Conservation (phyloP, 2,888 invertebrate species). For the Zonitis immaculata region DNA sequence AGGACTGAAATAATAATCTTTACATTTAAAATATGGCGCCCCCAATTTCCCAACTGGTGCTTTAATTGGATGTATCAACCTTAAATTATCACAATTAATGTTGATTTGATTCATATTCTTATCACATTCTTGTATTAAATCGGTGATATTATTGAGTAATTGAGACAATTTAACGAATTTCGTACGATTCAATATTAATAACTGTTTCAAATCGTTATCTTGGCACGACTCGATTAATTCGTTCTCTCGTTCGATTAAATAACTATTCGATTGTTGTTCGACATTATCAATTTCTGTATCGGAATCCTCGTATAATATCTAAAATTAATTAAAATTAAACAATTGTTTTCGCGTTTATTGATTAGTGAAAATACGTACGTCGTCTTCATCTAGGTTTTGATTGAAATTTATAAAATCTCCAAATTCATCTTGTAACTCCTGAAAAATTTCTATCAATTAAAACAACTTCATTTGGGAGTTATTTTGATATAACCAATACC, state of each 20-base stretch:
- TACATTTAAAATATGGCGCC: conserved; percentile 66
- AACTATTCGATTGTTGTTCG: background rate
- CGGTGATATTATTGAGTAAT: conserved; percentile 30
- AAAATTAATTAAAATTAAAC: background rate
- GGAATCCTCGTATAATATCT: conserved; percentile 5
- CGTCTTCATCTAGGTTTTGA: background rate
- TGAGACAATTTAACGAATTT: conserved; percentile 31
- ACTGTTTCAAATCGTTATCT: conserved; percentile 28
- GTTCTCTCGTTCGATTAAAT: conserved; percentile 29
- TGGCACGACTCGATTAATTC: conserved; percentile 29
- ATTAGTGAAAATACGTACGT: background rate
- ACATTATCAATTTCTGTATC: conserved; percentile 4
- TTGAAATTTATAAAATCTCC: conserved; percentile 11
- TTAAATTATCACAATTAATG: conserved; percentile 5
- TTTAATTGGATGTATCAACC: background rate
- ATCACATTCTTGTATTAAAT: conserved; percentile 26
- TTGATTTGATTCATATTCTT: conserved; percentile 19
- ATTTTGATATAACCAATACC: background rate
- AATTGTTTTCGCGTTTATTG: background rate
- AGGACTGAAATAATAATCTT: conserved; percentile 52
- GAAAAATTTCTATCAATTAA: background rate
- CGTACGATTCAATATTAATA: conserved; percentile 32
- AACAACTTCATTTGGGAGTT: background rate
- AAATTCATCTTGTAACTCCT: conserved; percentile 4
- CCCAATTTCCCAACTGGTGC: conserved; percentile 38